phyloP scores from a whole-genome alignment of 1,140 invertebrate species.

The Aethina tumida region DNA sequence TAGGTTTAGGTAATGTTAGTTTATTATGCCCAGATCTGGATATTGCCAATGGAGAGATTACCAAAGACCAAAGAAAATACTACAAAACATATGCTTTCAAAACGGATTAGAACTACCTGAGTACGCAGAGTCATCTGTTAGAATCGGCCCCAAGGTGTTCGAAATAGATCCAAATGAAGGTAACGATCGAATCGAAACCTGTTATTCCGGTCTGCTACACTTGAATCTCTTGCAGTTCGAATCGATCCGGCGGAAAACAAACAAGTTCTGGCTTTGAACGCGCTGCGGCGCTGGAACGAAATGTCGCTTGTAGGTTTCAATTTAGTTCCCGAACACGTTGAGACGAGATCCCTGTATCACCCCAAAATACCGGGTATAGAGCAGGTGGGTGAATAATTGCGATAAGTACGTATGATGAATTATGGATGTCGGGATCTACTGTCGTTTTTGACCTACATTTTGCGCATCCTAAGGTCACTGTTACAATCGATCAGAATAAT shows the following conservation, averaged over 20 bases:
- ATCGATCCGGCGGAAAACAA: slow-evolving; percentile 10
- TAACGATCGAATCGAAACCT: not conserved
- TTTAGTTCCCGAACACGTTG: slow-evolving; percentile 82
- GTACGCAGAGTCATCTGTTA: slow-evolving; percentile 38
- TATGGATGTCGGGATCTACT: too few relatives aligned
- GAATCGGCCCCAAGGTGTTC: slow-evolving; percentile 35
- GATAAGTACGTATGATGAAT: too few relatives aligned
- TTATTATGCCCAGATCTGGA: slow-evolving; percentile 49
- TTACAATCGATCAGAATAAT: too few relatives aligned
- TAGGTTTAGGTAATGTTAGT: too few relatives aligned
- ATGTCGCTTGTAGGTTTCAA: slow-evolving; percentile 63
- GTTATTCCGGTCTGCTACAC: not conserved
- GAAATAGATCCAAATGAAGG: not conserved
- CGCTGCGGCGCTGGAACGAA: slow-evolving; percentile 59
- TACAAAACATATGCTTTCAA: slow-evolving; percentile 59
- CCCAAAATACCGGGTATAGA: slow-evolving; percentile 68
- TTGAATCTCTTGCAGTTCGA: slow-evolving; percentile 12
- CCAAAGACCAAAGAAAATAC: slow-evolving; percentile 60
- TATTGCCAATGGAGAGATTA: slow-evolving; percentile 73
- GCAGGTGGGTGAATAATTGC: too few relatives aligned
- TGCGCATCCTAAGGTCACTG: too few relatives aligned
- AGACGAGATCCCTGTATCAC: slow-evolving; percentile 71
- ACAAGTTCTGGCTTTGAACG: slow-evolving; percentile 58
- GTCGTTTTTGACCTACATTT: too few relatives aligned
- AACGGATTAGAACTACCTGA: slow-evolving; percentile 47